A percentile compares a stretch with the other conserved stretches of the same genome.
Conservation (phyloP, 2,888 invertebrate genomes). For the Lasioglossum pauxillum region DNA sequence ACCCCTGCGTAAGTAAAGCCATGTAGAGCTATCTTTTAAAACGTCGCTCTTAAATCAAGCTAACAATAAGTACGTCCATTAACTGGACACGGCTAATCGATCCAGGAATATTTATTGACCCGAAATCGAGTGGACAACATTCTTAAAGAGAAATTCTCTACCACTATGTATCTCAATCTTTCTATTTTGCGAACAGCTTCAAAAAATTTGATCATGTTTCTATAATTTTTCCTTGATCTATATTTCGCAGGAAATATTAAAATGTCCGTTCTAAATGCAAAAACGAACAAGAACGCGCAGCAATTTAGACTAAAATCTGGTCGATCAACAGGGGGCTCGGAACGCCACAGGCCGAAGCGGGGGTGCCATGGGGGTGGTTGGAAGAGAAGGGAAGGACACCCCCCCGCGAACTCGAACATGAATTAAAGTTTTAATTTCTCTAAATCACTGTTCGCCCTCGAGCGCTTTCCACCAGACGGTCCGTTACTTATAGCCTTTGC, state of each 20-base stretch:
- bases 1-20: slow-evolving; percentile 77
- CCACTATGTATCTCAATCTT: background rate
- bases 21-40: slow-evolving; percentile 72
- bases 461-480: slow-evolving; percentile 83
- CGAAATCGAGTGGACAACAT: background rate
- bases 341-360: slow-evolving; percentile 55
- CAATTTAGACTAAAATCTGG: slow-evolving; percentile 55
- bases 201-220: too few species aligned
- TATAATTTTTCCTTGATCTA: background rate
- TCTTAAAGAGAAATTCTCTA: background rate
- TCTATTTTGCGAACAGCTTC: background rate
- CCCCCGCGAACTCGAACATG: slow-evolving; percentile 80
- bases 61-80: slow-evolving; percentile 64
- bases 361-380: slow-evolving; percentile 23
- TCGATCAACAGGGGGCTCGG: slow-evolving; percentile 59
- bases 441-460: slow-evolving; percentile 83
- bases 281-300: slow-evolving; percentile 31
- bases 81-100: slow-evolving; percentile 46
- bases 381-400: slow-evolving; percentile 59
- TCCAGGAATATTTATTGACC: slow-evolving; percentile 45
- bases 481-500: slow-evolving; percentile 83
- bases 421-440: slow-evolving; percentile 85
- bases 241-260: background rate
- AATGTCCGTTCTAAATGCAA: background rate
- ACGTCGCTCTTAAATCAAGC: slow-evolving; percentile 79